Conservation (phyloP, 2,113 vertebrate genomes). For the Centropus unirufus region DNA sequence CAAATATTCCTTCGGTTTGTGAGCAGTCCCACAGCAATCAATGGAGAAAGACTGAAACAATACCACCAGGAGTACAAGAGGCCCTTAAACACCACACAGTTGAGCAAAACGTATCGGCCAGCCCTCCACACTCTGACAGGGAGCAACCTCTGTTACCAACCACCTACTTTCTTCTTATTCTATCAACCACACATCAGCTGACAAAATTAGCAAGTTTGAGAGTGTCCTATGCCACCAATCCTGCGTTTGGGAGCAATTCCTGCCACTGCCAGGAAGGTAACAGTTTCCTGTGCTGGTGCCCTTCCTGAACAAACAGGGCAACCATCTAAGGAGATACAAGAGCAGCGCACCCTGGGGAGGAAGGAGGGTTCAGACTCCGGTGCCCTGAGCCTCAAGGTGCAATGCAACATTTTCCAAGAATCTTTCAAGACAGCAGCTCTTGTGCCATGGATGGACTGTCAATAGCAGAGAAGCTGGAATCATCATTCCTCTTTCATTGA, state of each 20-base stretch:
- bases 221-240: not conserved
- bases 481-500: not conserved
- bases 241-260: not conserved
- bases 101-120: not conserved
- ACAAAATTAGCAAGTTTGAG: not conserved
- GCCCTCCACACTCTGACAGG: not conserved
- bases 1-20: constrained; percentile 37
- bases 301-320: not conserved
- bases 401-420: not conserved
- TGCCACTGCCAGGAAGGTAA: not conserved
- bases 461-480: not conserved
- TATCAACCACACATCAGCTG: not conserved
- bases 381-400: not conserved
- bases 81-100: not conserved
- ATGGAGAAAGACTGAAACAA: not conserved
- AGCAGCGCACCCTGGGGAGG: not conserved
- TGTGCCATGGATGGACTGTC: not conserved
- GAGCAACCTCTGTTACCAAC: not conserved
- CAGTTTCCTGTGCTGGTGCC: not conserved
- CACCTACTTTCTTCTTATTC: not conserved
- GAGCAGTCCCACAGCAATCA: constrained; percentile 57
- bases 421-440: not conserved
- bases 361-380: not conserved
- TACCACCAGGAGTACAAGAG: not conserved
- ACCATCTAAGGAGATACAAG: not conserved